These are phyloP conservation scores for Epistrophe grossulariae DNA, from an alignment of 2,888 invertebrate genomes.

Conservation along the genomic window DNA sequence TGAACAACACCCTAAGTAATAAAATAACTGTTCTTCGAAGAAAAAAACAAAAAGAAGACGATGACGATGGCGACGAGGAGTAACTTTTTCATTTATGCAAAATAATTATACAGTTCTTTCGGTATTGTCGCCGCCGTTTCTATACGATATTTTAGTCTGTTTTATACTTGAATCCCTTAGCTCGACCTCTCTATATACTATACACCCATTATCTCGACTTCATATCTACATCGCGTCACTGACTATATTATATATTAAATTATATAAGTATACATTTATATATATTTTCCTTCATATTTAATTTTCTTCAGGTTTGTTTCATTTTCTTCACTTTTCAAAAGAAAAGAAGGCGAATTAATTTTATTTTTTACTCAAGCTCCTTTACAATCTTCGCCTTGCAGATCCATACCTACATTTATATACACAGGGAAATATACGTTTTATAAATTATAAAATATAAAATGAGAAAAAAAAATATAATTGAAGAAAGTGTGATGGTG, in stretches of 20 bases:
- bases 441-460: slow-evolving; percentile 66
- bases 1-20: slow-evolving; percentile 33
- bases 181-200: slow-evolving; percentile 38
- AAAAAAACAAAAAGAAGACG: slow-evolving; percentile 11
- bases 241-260: slow-evolving; percentile 31
- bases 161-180: slow-evolving; percentile 37
- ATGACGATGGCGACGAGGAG: slow-evolving; percentile 52
- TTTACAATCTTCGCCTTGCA: slow-evolving; percentile 41
- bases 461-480: slow-evolving; percentile 8
- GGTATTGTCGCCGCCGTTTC: slow-evolving; percentile 57
- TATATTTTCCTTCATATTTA: slow-evolving; percentile 58
- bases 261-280: background rate
- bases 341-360: slow-evolving; percentile 64
- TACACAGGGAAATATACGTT: slow-evolving; percentile 44
- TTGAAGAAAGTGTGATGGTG: slow-evolving; percentile 4
- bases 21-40: slow-evolving; percentile 44
- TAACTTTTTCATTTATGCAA: slow-evolving; percentile 73
- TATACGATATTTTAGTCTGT: slow-evolving; percentile 46
- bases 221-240: slow-evolving; percentile 28
- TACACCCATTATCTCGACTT: slow-evolving; percentile 9
- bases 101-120: slow-evolving; percentile 71
- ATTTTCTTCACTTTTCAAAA: slow-evolving; percentile 44
- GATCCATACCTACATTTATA: slow-evolving; percentile 22
- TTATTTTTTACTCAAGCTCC: slow-evolving; percentile 55
- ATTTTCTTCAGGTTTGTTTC: slow-evolving; percentile 59